These are phyloP conservation scores for Habrosyne pyritoides DNA, from an alignment of 2,888 invertebrate species.

Conservation along the genomic window DNA sequence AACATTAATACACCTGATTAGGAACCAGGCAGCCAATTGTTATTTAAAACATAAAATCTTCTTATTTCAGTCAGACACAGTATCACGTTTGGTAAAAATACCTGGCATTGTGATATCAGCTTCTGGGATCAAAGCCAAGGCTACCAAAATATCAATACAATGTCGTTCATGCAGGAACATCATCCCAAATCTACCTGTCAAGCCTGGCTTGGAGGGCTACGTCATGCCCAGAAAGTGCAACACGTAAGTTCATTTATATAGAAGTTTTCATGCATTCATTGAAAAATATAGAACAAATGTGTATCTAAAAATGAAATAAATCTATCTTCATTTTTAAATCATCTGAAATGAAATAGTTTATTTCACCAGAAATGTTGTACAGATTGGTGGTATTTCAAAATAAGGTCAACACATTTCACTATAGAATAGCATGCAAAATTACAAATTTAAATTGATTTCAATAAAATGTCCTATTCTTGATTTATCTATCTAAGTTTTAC, in stretches of 20 bases:
- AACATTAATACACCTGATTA: too few relatives aligned
- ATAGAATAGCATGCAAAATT: too few relatives aligned
- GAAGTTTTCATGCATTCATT: not conserved
- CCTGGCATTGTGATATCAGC: slow-evolving; percentile 98
- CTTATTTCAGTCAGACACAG: slow-evolving; percentile 91
- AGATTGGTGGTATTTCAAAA: too few relatives aligned
- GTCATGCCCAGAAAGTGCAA: slow-evolving; percentile 96
- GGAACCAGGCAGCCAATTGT: too few relatives aligned
- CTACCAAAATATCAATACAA: slow-evolving; percentile 96
- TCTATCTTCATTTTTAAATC: too few relatives aligned
- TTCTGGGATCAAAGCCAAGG: slow-evolving; percentile 97
- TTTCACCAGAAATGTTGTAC: too few relatives aligned
- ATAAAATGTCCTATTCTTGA: too few relatives aligned
- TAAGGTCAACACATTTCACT: too few relatives aligned
- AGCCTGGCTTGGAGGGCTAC: slow-evolving; percentile 98
- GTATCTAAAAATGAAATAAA: too few relatives aligned
- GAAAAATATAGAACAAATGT: not conserved
- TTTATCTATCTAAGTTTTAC: too few relatives aligned
- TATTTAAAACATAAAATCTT: slow-evolving; percentile 6
- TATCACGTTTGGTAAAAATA: slow-evolving; percentile 96
- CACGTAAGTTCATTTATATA: slow-evolving; percentile 85
- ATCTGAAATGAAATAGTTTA: too few relatives aligned
- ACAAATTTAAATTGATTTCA: too few relatives aligned
- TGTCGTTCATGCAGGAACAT: slow-evolving; percentile 96
- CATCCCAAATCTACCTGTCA: slow-evolving; percentile 94